Percentiles rank a stretch among this genome's conserved stretches.
These are phyloP conservation scores for Cheiracanthium punctorium DNA, from an alignment of 2,888 invertebrate genomes.

Conservation along the genomic window DNA sequence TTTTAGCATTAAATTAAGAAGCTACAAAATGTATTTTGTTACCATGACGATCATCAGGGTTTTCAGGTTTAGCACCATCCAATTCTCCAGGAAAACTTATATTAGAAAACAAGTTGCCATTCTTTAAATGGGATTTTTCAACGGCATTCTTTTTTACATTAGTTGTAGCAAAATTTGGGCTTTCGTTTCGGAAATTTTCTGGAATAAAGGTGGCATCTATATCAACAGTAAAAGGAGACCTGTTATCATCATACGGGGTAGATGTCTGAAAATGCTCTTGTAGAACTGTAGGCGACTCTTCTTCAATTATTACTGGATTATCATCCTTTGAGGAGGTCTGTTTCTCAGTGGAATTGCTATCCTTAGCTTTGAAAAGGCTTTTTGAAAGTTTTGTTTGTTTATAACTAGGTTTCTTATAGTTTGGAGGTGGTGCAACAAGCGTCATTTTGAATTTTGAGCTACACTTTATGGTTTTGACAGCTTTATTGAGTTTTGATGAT, in stretches of 20 bases:
- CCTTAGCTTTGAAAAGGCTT: slow-evolving; percentile 37
- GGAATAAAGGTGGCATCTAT: slow-evolving; percentile 66
- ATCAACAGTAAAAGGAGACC: slow-evolving; percentile 10
- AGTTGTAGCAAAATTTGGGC: slow-evolving; percentile 15
- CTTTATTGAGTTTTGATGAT: neutral
- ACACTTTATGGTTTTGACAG: slow-evolving; percentile 22
- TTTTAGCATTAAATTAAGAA: too few species aligned
- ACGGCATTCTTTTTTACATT: neutral
- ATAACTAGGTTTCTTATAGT: slow-evolving; percentile 50
- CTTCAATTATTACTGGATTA: neutral
- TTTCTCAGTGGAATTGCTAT: too few species aligned
- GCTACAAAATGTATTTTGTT: too few species aligned
- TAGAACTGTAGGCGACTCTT: neutral
- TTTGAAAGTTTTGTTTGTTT: slow-evolving; percentile 56
- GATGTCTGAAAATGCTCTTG: neutral
- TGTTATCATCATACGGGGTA: neutral
- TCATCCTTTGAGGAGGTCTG: neutral
- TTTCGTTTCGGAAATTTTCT: slow-evolving; percentile 44
- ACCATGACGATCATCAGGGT: too few species aligned
- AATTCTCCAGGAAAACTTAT: slow-evolving; percentile 12
- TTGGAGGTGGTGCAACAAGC: slow-evolving; percentile 46
- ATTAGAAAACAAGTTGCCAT: neutral
- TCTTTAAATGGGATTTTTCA: neutral
- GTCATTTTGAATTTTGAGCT: slow-evolving; percentile 48
- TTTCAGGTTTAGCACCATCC: too few species aligned